Evolutionary conservation across 2,113 vertebrate genomes (phyloP).

Genomic region (Vidua macroura): DNA sequence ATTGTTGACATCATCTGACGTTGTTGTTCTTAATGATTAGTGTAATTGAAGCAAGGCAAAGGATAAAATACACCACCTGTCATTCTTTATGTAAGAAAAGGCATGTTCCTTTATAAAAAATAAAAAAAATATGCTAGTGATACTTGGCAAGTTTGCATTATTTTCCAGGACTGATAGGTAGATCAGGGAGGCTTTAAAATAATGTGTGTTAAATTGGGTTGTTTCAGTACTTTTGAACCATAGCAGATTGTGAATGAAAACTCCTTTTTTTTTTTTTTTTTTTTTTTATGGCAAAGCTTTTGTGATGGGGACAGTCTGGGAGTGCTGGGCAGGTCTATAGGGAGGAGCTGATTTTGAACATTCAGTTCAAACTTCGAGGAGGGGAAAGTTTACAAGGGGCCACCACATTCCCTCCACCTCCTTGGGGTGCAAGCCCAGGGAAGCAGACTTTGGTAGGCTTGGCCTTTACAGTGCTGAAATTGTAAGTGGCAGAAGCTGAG

Average conservation of each 20-base stretch:
- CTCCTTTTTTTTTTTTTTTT: not conserved
- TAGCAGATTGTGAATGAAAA: not conserved
- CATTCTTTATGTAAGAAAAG: not conserved
- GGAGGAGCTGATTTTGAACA: not conserved
- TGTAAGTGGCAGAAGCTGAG: not conserved
- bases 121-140: not conserved
- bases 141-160: not conserved
- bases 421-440: not conserved
- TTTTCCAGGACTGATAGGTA: not conserved
- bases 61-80: not conserved
- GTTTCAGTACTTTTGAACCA: not conserved
- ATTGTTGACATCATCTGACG: not conserved
- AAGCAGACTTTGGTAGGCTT: not conserved
- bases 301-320: not conserved
- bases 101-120: not conserved
- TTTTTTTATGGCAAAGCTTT: not conserved
- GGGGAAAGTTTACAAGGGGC: not conserved
- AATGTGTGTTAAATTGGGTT: not conserved
- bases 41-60: not conserved
- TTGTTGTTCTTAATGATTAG: not conserved
- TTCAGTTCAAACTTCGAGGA: not conserved
- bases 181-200: not conserved
- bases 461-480: not conserved
- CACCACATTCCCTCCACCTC: not conserved
- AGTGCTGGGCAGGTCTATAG: not conserved